Percentiles rank a stretch among this genome's conserved stretches.
Evolutionary conservation across 2,888 invertebrate genomes (phyloP).

Genomic region (Spicauda simplicius): DNA sequence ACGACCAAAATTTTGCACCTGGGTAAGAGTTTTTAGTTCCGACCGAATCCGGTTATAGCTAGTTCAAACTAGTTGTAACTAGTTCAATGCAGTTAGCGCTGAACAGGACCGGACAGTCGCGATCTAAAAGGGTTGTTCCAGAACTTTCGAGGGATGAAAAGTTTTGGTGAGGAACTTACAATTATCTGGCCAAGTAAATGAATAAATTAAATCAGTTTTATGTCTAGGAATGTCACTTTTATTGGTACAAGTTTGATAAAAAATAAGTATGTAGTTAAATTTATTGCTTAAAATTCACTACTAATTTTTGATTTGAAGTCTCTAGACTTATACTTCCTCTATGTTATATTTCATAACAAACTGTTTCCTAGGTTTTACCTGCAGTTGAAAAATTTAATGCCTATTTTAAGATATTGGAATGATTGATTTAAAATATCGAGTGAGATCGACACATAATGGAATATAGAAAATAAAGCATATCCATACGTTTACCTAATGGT

Average conservation of each 20-base stretch:
- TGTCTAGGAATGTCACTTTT: background rate
- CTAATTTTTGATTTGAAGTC: no score
- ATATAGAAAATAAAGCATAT: no score
- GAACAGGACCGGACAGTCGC: conserved; percentile 13
- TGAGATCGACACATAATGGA: no score
- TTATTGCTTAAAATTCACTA: no score
- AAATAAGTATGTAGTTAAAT: no score
- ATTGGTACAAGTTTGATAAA: background rate
- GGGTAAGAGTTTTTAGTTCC: conserved; percentile 25
- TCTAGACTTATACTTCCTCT: no score
- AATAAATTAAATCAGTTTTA: background rate
- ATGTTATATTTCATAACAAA: no score
- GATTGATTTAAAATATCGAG: no score
- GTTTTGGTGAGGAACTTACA: background rate
- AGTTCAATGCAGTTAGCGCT: conserved; percentile 28
- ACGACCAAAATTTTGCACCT: conserved; percentile 19
- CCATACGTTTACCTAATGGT: no score
- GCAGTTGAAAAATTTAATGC: no score
- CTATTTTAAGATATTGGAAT: no score
- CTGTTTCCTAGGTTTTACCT: no score
- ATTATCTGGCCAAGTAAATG: conserved; percentile 1
- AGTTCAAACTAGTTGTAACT: conserved; percentile 25
- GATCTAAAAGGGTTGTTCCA: conserved; percentile 11
- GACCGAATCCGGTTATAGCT: conserved; percentile 20
- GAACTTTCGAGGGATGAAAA: conserved; percentile 8